A percentile compares a stretch with the other conserved stretches of the same genome.
Conservation (phyloP, 2,113 vertebrate genomes). For the Halcyon malimbica region DNA sequence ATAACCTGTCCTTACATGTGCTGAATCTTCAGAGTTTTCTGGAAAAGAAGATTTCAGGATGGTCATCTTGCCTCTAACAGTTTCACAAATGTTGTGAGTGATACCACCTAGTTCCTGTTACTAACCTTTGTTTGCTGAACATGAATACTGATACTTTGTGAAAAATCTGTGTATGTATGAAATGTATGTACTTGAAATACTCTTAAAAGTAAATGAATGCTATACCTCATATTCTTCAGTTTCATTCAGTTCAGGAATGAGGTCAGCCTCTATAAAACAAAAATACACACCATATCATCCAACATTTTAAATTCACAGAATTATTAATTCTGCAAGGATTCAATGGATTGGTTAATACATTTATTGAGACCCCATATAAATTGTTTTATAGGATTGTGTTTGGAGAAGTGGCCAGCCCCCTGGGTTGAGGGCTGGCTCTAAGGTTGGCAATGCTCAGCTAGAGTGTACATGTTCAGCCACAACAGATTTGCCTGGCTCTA, state of each 20-base stretch:
- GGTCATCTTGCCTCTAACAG: background rate
- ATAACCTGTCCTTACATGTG: background rate
- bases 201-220: constrained; percentile 34
- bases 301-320: constrained; percentile 37
- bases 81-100: background rate
- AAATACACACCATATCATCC: constrained; percentile 59
- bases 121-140: background rate
- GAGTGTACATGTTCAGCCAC: background rate
- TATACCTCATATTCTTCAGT: constrained; percentile 83
- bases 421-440: background rate
- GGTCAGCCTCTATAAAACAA: constrained; percentile 79
- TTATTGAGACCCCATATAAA: background rate
- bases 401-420: background rate
- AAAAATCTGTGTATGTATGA: background rate
- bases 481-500: background rate
- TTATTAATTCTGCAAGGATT: constrained; percentile 3
- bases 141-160: background rate
- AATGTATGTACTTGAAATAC: background rate
- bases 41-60: background rate
- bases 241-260: constrained; percentile 78
- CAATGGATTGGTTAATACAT: background rate
- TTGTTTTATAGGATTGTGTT: background rate
- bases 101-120: background rate
- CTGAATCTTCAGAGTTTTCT: background rate
- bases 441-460: background rate